These are phyloP conservation scores for Drosophila ananassae DNA, from an alignment of 1,140 invertebrate species.

Conservation along the genomic window DNA sequence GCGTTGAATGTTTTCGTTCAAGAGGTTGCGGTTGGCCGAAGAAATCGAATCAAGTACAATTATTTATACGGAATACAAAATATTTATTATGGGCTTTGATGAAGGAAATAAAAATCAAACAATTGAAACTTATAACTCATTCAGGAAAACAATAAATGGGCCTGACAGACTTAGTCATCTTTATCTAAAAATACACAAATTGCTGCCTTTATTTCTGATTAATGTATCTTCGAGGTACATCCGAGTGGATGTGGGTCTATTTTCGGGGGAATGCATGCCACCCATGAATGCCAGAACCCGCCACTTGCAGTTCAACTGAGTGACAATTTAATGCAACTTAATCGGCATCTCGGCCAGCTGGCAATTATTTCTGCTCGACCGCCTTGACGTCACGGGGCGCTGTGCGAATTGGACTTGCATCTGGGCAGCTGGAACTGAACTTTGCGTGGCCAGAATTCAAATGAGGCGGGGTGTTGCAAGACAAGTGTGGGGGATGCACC, in stretches of 20 bases:
- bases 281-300: conserved; percentile 22
- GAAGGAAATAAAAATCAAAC: background rate
- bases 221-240: background rate
- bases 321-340: conserved; percentile 70
- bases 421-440: conserved; percentile 15
- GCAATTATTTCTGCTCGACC: conserved; percentile 36
- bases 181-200: background rate
- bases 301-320: conserved; percentile 33
- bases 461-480: background rate
- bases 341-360: conserved; percentile 46
- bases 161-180: background rate
- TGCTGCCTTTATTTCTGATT: background rate
- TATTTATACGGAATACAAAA: conserved; percentile 14
- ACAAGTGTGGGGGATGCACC: too few relatives aligned
- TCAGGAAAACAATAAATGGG: background rate
- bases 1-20: conserved; percentile 12
- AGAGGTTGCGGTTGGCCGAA: conserved; percentile 11
- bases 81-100: background rate
- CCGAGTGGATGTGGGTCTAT: background rate
- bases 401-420: background rate
- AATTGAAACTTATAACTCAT: background rate
- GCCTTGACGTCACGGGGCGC: conserved; percentile 60
- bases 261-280: conserved; percentile 6
- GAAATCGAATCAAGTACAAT: conserved; percentile 19
- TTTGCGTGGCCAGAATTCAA: background rate